Percentiles rank a stretch among this genome's conserved stretches.
phyloP scores from a whole-genome alignment of 2,797 vertebrate genomes.

The Lophotriccus pileatus region DNA sequence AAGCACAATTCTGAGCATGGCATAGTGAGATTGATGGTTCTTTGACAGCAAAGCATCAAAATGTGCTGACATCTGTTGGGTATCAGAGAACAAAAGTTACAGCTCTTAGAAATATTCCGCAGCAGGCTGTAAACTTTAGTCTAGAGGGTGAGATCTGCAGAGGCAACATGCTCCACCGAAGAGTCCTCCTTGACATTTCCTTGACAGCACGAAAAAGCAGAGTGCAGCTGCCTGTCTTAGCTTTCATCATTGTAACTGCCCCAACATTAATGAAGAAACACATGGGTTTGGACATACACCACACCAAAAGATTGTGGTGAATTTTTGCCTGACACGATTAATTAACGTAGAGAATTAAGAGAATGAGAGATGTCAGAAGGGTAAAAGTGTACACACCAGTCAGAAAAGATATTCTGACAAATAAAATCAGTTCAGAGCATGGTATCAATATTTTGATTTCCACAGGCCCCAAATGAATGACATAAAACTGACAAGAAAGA shows the following conservation, averaged over 20 bases:
- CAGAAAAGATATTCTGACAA: not conserved
- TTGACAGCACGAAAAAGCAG: not conserved
- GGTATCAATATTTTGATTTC: not conserved
- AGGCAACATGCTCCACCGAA: not conserved
- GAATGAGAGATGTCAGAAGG: not conserved
- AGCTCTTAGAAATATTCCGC: not conserved
- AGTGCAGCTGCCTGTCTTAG: fast-evolving
- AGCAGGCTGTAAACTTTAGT: not conserved
- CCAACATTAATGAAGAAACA: not conserved
- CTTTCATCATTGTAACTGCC: not conserved
- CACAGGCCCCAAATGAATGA: not conserved
- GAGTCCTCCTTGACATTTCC: not conserved
- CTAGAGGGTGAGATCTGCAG: not conserved
- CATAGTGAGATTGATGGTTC: not conserved
- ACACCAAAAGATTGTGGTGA: not conserved
- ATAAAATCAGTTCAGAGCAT: not conserved
- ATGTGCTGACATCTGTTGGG: not conserved
- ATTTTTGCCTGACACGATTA: not conserved
- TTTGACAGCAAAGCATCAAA: not conserved
- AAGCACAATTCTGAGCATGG: not conserved
- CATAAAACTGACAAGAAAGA: not conserved
- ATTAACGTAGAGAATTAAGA: not conserved
- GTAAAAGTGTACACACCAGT: not conserved
- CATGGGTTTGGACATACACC: not conserved
- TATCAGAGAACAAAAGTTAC: not conserved